Evolutionary conservation across 1,140 invertebrate species (phyloP), one percentile per base, ranked within the genome.

Genomic region (Drosophila busckii): DNA sequence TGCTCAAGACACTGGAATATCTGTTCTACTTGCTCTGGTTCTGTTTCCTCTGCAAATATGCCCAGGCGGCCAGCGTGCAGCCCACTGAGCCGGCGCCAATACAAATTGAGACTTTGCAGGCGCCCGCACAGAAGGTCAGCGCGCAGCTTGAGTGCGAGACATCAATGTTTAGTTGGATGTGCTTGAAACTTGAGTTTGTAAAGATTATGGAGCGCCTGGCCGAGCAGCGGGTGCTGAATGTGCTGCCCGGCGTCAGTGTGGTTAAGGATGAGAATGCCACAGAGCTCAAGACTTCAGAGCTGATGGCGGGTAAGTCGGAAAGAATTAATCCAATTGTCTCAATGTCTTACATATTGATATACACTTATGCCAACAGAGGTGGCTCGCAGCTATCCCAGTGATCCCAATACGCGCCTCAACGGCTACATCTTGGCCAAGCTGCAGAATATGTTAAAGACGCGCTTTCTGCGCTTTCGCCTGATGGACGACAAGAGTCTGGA

Each of bases 131-230:
- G 13, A 29, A 23, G 12, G 20, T 49, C 16, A 2, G n/a, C 12
- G n/a, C 62, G 32, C 16, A 46, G 5, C 75, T 46, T 10, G 92
- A 93, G 64, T 95, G 94, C 68, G 88, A 89, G 12, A 17, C 48
- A 0, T 91, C 91, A 3, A 89, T 90, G 0, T 94, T 94, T 64
- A 94, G 92, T 86, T 88, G 91, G 4, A 93, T 92, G 17, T 95
- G 94, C 70, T 87, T 95, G 7, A 95, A 95, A 83, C 88, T 95
- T 34, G 93, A 94, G 86, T 91, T 94, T n/a, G 92, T 94, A 6
- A 91, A 92, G 1, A 90, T 94, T 69, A 89, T 95, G 17, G 93
- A 95, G 65, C 92, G 91, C 59, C 76, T 95, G 2, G 92, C 91
- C 16, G 90, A 90, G 44, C 70, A 68, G 28, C 59, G 76, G 17